phyloP scores from a whole-genome alignment of 2,113 vertebrate genomes.

The Taurulus bubalis region DNA sequence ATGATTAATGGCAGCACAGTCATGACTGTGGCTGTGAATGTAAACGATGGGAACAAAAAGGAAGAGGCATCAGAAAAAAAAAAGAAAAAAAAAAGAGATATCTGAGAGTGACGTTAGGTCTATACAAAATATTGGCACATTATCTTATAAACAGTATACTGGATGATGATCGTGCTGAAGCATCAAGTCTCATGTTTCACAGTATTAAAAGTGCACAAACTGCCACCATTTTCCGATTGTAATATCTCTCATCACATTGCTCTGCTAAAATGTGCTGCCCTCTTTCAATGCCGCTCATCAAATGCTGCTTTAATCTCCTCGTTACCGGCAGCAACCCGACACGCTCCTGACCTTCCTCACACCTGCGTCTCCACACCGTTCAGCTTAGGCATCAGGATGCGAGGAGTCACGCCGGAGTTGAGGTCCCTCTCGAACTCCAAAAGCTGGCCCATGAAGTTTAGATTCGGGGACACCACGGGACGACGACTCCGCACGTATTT shows the following conservation, averaged over 20 bases:
- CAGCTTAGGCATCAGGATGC: conserved; percentile 88
- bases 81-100: conserved; percentile 32
- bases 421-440: conserved; percentile 89
- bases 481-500: conserved; percentile 88
- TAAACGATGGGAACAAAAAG: conserved; percentile 55
- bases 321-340: not conserved
- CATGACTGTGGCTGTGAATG: conserved; percentile 34
- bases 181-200: conserved; percentile 63
- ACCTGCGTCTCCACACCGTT: conserved; percentile 88
- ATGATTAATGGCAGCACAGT: conserved; percentile 39
- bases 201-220: conserved; percentile 73
- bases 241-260: conserved; percentile 5
- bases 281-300: conserved; percentile 11
- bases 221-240: conserved; percentile 29
- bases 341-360: conserved; percentile 58
- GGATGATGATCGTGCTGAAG: conserved; percentile 61
- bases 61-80: conserved; percentile 41
- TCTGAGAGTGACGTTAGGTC: conserved; percentile 50
- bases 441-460: conserved; percentile 91
- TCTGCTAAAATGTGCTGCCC: conserved; percentile 24
- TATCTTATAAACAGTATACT: conserved; percentile 63
- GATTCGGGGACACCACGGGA: conserved; percentile 88
- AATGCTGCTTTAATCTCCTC: conserved; percentile 11
- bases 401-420: conserved; percentile 88
- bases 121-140: conserved; percentile 81